These are phyloP conservation scores for Cheirogaleus major DNA, from an alignment of 2,797 vertebrate genomes.

Conservation along the genomic window DNA sequence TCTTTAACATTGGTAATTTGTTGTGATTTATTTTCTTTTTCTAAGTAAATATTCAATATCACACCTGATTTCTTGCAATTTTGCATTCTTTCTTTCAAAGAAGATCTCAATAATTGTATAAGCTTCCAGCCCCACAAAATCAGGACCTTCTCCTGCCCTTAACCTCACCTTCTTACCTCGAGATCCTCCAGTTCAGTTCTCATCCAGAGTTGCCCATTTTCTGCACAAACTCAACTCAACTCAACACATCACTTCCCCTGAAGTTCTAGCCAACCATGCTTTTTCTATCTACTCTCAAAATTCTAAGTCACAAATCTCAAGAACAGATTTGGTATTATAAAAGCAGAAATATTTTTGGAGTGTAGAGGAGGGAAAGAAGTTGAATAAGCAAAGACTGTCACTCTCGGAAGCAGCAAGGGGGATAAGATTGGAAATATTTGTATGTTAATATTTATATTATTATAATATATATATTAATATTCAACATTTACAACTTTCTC, in stretches of 20 bases:
- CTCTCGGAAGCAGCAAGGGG: not conserved
- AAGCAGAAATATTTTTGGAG: not conserved
- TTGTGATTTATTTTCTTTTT: not conserved
- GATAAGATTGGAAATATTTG: not conserved
- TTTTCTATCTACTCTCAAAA: not conserved
- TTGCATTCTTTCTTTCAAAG: not conserved
- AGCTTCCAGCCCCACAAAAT: not conserved
- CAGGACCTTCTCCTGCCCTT: not conserved
- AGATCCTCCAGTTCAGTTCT: not conserved
- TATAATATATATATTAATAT: not conserved
- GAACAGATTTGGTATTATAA: not conserved
- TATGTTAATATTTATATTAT: not conserved
- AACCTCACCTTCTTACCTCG: not conserved
- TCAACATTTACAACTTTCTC: not conserved
- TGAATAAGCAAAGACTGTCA: not conserved
- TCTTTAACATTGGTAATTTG: not conserved
- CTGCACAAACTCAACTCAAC: not conserved
- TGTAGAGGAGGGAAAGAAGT: not conserved
- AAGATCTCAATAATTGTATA: not conserved
- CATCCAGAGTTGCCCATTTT: not conserved
- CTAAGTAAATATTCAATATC: not conserved
- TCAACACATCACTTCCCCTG: not conserved
- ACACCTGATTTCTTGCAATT: not conserved
- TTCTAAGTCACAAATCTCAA: not conserved
- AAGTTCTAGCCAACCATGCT: not conserved